Conservation (phyloP, 2,888 invertebrate species). For the Gonocerus acuteangulatus region DNA sequence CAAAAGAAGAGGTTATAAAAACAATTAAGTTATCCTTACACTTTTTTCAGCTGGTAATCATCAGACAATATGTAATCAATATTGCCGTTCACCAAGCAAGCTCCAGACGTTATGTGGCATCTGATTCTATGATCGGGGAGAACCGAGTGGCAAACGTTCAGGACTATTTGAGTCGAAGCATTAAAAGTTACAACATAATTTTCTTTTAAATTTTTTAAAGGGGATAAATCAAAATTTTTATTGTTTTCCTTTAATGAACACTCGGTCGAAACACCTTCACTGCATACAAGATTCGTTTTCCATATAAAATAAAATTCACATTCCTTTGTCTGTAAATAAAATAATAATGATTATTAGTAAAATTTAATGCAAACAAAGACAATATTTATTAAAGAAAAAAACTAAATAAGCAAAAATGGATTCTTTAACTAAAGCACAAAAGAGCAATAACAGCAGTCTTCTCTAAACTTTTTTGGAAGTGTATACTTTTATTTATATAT, state of each 20-base stretch:
- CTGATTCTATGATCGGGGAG: conserved; percentile 3
- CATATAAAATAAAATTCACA: conserved; percentile 10
- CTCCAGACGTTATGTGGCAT: neutral
- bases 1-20: neutral
- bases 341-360: neutral
- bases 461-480: too few relatives aligned
- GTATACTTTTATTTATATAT: too few relatives aligned
- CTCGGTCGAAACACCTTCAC: neutral
- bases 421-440: neutral
- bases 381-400: neutral
- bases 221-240: neutral
- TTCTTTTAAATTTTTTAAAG: conserved; percentile 12
- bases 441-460: too few relatives aligned
- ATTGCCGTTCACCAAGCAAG: neutral
- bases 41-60: neutral
- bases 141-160: conserved; percentile 14
- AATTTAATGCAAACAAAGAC: neutral
- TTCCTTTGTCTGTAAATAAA: conserved; percentile 1
- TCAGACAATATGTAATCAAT: neutral
- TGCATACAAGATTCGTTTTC: conserved; percentile 11
- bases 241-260: neutral
- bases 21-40: neutral
- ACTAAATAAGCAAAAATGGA: neutral
- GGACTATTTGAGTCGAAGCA: neutral
- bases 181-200: conserved; percentile 13